Percentiles rank a stretch among this genome's conserved stretches.
phyloP scores from a whole-genome alignment of 2,797 vertebrate genomes.

The Sebastolobus altivelis region DNA sequence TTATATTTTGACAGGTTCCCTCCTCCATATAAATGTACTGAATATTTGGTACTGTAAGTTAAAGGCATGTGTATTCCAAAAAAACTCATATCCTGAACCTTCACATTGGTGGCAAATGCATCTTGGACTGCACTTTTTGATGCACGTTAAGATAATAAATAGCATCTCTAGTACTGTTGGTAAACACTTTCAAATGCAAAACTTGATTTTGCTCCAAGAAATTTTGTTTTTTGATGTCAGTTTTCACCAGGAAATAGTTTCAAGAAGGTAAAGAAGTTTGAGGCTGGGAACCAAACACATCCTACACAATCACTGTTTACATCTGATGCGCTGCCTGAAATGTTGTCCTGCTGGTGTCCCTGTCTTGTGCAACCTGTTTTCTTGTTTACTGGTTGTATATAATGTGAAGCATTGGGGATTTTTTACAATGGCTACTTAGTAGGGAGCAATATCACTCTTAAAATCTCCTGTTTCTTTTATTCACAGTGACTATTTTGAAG shows the following conservation, averaged over 20 bases:
- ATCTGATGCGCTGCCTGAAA: constrained; percentile 11
- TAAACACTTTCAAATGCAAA: background rate
- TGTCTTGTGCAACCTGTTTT: constrained; percentile 19
- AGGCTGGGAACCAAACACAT: background rate
- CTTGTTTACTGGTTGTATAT: background rate
- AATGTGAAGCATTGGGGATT: background rate
- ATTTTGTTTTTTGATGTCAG: background rate
- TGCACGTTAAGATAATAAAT: background rate
- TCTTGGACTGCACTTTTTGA: background rate
- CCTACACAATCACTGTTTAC: constrained; percentile 14
- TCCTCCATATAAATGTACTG: no score
- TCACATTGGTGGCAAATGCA: background rate
- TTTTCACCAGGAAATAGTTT: background rate
- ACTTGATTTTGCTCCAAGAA: background rate
- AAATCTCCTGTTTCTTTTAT: constrained; percentile 45
- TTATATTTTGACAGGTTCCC: no score
- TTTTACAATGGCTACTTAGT: background rate
- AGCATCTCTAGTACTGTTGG: background rate
- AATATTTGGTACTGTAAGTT: background rate
- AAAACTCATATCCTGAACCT: background rate
- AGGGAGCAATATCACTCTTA: fast-evolving
- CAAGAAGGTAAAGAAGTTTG: background rate
- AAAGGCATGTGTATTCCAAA: background rate
- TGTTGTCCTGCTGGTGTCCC: background rate
- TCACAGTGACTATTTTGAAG: constrained; percentile 79